Base-by-base conservation (phyloP, 2,888 invertebrate genomes). In the Seira sanloemensis region DNA sequence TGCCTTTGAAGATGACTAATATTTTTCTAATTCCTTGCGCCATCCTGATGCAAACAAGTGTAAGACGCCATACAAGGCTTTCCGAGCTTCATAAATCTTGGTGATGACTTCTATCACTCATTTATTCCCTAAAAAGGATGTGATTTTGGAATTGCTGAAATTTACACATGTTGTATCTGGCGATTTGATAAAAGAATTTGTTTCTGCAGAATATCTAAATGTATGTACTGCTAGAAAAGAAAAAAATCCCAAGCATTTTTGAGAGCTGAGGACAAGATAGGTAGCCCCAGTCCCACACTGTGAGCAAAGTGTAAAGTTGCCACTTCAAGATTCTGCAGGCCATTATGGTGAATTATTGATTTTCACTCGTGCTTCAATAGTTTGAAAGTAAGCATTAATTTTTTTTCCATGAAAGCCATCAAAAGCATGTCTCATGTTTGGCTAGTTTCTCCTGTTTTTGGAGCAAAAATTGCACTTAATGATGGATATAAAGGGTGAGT, bases 61-160 rank as follows among this genome's bases (percentile, higher is more conserved):
- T 37, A 37, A 37, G 12, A 12, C 37, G 4, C 37, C 12, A 12
- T 37, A 12, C 4, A 37, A 37, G 37, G 5, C 37, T 37, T 37
- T 50, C 66, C 24, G 24, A 27, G 19, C 27, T 46, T 67, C 72
- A 73, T 79, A 79, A 79, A 79, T 79, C 73, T 72, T 79, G 50
- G 66, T 71, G 78, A 4, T 12, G 37, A 37, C 37, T 37, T 37
- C 4, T 7, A 37, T 37, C 37, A 37, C 37, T 37, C 37, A 37
- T 37, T 37, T 18, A 69, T 26, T n/a, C n/a, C 23, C 24, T 67
- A 21, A 67, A n/a, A n/a, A n/a, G n/a, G n/a, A n/a, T n/a, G n/a
- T n/a, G 18, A 69, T 69, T 66, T 66, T 67, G 18, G 21, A 76
- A 2, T 19, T 16, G 67, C 18, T 16, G n/a, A 66, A 37, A 66